phyloP scores from a whole-genome alignment of 2,113 vertebrate species.

The Mustela nigripes region DNA sequence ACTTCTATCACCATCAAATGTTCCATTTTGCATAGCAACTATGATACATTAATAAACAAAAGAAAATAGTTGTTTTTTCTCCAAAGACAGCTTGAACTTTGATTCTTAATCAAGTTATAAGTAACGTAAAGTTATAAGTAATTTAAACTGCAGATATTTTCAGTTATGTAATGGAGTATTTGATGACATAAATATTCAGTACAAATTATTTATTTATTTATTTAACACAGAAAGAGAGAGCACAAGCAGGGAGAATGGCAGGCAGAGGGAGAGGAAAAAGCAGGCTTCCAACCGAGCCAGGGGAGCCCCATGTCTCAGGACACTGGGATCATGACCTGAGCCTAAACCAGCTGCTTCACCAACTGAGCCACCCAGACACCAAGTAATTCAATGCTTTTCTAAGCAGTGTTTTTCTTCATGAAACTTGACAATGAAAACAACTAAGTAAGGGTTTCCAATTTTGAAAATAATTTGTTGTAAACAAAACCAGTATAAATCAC shows the following conservation, averaged over 20 bases:
- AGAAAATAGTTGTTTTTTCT: not conserved
- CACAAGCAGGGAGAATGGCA: no score
- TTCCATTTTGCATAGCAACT: not conserved
- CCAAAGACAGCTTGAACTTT: not conserved
- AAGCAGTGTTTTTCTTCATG: not conserved
- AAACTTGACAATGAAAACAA: constrained; percentile 1
- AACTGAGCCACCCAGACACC: no score
- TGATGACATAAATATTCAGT: not conserved
- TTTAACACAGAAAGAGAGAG: no score
- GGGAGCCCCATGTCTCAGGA: no score
- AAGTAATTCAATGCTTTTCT: not conserved
- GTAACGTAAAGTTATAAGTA: not conserved
- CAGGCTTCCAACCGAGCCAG: no score
- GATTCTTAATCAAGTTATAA: not conserved
- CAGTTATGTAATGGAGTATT: not conserved
- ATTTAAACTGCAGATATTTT: not conserved
- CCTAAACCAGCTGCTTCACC: no score
- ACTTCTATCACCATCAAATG: not conserved
- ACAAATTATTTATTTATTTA: not conserved
- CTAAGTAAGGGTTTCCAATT: not conserved
- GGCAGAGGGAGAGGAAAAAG: no score
- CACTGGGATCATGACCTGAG: no score
- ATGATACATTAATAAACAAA: not conserved
- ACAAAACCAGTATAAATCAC: constrained; percentile 16
- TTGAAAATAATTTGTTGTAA: constrained; percentile 53